These are phyloP conservation scores for Onychostruthus taczanowskii DNA, from an alignment of 2,113 vertebrate genomes.

Conservation along the genomic window DNA sequence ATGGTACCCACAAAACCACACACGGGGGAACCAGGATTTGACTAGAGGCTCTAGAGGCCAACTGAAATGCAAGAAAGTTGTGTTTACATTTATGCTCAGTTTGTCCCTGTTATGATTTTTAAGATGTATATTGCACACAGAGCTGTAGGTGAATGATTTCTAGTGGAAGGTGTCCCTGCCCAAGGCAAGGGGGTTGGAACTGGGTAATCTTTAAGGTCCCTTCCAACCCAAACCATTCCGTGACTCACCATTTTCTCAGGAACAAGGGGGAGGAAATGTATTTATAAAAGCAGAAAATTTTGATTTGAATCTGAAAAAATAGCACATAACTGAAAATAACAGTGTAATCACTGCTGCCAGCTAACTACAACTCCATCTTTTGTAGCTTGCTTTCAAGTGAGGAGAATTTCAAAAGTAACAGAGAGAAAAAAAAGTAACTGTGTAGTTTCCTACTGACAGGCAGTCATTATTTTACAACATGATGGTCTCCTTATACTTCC, in stretches of 20 bases:
- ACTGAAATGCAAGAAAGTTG: background rate
- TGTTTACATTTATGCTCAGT: background rate
- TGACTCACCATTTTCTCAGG: background rate
- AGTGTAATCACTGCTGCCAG: background rate
- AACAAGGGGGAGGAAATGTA: background rate
- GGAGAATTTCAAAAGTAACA: background rate
- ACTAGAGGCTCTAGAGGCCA: background rate
- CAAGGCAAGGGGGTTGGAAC: background rate
- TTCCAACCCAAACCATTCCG: background rate
- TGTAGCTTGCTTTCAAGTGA: background rate
- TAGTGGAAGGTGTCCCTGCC: background rate
- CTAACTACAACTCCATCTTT: background rate
- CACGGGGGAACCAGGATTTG: background rate
- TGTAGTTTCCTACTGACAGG: background rate
- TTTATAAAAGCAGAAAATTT: background rate
- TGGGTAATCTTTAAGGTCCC: too few relatives aligned
- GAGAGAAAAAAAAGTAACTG: background rate
- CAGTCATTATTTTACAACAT: background rate
- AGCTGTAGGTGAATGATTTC: background rate
- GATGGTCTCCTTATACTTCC: background rate
- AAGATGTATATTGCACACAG: background rate
- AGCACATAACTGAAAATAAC: background rate
- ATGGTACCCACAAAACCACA: fast-evolving
- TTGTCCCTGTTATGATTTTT: background rate
- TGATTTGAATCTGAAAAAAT: background rate